A percentile compares a stretch with the other conserved stretches of the same genome.
Conservation (phyloP, 2,113 vertebrate genomes). For the Pantherophis guttatus region DNA sequence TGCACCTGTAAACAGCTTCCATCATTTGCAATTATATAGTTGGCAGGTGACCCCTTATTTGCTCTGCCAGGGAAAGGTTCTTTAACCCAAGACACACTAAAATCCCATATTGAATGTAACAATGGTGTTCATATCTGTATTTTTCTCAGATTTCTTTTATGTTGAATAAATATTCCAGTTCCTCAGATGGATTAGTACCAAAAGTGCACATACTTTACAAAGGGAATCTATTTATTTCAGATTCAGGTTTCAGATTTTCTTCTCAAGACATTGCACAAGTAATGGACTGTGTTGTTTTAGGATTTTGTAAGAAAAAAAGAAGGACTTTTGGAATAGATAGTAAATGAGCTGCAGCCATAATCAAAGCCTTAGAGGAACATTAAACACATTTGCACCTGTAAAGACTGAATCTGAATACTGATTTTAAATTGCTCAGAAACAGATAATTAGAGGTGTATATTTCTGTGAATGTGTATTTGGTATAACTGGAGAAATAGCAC, state of each 20-base stretch:
- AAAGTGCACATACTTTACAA: conserved; percentile 29
- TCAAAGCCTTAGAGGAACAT: conserved; percentile 12
- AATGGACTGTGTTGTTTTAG: conserved; percentile 38
- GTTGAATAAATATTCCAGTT: neutral
- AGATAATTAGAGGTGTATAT: neutral
- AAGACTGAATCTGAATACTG: neutral
- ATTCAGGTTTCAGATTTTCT: conserved; percentile 34
- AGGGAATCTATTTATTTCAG: conserved; percentile 31
- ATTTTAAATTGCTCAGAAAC: neutral
- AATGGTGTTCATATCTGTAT: neutral
- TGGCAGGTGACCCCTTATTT: neutral
- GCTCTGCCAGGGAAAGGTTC: neutral
- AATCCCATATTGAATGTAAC: neutral
- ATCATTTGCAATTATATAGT: neutral
- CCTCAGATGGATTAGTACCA: conserved; percentile 19
- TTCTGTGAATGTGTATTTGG: neutral
- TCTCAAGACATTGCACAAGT: conserved; percentile 17
- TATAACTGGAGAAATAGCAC: neutral
- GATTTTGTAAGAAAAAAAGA: conserved; percentile 25
- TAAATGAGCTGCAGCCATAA: conserved; percentile 16
- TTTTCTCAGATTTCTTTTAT: neutral
- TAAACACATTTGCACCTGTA: neutral
- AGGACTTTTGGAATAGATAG: conserved; percentile 5
- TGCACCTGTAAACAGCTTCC: neutral
- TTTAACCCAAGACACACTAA: neutral